phyloP scores from a whole-genome alignment of 92 coral and sea anemone species.

The Scolanthus callimorphus region DNA sequence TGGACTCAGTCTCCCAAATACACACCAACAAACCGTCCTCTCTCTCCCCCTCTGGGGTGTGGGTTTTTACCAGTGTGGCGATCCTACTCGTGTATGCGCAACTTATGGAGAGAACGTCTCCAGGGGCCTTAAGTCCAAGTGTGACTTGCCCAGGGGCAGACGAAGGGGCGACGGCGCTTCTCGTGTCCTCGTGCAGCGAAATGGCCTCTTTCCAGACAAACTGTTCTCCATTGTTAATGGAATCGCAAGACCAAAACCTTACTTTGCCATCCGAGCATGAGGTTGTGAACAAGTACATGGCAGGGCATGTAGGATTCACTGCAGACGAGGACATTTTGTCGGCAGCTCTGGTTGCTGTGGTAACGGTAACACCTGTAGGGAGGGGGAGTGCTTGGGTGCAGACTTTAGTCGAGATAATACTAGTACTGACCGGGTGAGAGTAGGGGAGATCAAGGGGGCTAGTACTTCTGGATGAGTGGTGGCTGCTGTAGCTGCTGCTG shows the following conservation, averaged over 20 bases:
- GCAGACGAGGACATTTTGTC: conserved; percentile 98
- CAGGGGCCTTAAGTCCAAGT: conserved; percentile 67
- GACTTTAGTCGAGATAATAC: conserved; percentile 60
- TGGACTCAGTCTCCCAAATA: conserved; percentile 94
- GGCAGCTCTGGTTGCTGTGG: conserved; percentile 96
- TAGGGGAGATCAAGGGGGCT: conserved; percentile 64
- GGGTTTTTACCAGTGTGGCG: conserved; percentile 75
- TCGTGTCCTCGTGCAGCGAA: conserved; percentile 36
- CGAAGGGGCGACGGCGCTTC: not conserved
- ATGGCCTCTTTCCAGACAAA: conserved; percentile 78
- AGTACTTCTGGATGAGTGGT: conserved; percentile 61
- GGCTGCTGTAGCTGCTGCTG: conserved; percentile 66
- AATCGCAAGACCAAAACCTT: conserved; percentile 93
- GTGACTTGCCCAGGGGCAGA: conserved; percentile 2
- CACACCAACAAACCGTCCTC: conserved; percentile 70
- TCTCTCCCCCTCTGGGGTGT: conserved; percentile 9
- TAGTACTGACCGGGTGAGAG: conserved; percentile 64
- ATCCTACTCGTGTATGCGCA: conserved; percentile 91
- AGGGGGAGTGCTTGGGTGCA: conserved; percentile 74
- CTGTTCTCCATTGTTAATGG: conserved; percentile 24
- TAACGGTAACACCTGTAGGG: conserved; percentile 66
- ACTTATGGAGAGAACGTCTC: conserved; percentile 79
- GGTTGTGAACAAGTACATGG: conserved; percentile 80
- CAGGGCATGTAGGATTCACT: conserved; percentile 87
- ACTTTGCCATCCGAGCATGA: conserved; percentile 93